Conservation (phyloP, 2,888 invertebrate species). For the Papilio demoleus region DNA sequence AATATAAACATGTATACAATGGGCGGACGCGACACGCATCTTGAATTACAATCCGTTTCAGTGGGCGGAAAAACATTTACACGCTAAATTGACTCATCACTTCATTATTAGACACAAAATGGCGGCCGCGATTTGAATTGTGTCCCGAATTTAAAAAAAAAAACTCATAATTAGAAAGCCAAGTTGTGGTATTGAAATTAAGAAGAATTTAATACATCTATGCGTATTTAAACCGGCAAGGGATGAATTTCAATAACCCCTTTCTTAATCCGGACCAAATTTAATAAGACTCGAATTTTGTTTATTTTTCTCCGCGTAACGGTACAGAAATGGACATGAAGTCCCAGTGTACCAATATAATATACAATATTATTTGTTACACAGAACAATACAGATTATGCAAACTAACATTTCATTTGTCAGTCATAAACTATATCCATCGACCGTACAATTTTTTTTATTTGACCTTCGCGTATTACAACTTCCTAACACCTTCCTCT, state of each 20-base stretch:
- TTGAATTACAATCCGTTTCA: constrained; percentile 34
- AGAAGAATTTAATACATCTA: no score
- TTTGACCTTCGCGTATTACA: constrained; percentile 68
- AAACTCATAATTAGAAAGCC: no score
- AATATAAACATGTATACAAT: constrained; percentile 24
- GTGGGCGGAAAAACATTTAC: constrained; percentile 47
- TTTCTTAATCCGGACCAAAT: no score
- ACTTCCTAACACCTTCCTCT: constrained; percentile 74
- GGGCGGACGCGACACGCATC: constrained; percentile 46
- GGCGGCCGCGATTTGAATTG: no score
- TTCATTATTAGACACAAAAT: no score
- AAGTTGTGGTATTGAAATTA: no score
- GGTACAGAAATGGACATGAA: no score
- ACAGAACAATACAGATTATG: neutral
- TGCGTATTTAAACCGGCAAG: no score
- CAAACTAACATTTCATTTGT: constrained; percentile 48
- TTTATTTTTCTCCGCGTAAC: no score
- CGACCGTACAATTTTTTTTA: constrained; percentile 57
- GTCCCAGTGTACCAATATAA: neutral
- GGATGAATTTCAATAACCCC: no score
- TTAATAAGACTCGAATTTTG: no score
- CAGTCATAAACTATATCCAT: constrained; percentile 57
- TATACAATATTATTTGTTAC: neutral
- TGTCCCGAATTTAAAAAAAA: no score
- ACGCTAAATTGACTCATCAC: constrained; percentile 18